These are phyloP conservation scores for Erithacus rubecula DNA, from an alignment of 2,797 vertebrate species.

Conservation along the genomic window DNA sequence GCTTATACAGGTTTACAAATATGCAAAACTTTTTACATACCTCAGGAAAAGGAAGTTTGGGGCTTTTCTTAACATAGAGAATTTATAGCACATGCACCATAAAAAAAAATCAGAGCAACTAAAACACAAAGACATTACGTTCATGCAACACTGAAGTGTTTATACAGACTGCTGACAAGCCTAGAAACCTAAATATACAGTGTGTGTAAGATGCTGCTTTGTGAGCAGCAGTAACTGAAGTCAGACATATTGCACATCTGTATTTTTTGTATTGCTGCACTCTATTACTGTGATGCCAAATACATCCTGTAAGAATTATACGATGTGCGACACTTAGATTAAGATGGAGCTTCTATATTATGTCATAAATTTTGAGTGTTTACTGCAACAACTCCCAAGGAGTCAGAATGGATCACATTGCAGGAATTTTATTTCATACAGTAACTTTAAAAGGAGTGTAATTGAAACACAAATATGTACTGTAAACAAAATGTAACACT, in stretches of 20 bases:
- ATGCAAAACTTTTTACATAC: neutral
- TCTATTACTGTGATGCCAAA: neutral
- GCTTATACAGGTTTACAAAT: neutral
- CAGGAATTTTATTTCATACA: neutral
- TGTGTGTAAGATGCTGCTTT: neutral
- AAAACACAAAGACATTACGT: neutral
- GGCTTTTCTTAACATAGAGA: neutral
- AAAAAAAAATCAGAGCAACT: neutral
- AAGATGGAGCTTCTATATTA: neutral
- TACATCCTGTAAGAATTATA: neutral
- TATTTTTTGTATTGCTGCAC: neutral
- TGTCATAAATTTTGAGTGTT: neutral
- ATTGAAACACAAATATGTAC: neutral
- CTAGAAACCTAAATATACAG: neutral
- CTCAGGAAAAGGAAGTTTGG: neutral
- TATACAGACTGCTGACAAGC: conserved; percentile 2
- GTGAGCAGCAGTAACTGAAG: neutral
- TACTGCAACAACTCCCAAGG: neutral
- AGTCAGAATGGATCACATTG: neutral
- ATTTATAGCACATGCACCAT: neutral
- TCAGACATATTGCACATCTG: neutral
- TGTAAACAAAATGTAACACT: neutral
- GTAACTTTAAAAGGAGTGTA: neutral
- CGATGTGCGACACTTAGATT: neutral
- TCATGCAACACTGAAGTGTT: neutral